A percentile compares a stretch with the other conserved stretches of the same genome.
These are phyloP conservation scores for Pipa parva DNA, from an alignment of 2,113 vertebrate species.

Conservation along the genomic window DNA sequence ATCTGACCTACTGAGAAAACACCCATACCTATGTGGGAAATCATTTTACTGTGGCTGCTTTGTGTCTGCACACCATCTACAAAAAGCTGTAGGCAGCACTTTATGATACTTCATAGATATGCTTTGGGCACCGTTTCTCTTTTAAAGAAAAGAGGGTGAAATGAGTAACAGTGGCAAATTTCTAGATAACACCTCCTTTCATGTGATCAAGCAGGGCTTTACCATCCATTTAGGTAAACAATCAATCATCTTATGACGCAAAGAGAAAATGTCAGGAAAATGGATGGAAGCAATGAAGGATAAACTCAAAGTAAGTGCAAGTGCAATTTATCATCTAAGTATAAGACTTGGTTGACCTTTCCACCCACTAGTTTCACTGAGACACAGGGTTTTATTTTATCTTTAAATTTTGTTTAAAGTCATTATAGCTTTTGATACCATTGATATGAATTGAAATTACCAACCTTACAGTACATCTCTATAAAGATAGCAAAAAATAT, in stretches of 20 bases:
- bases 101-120: background rate
- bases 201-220: slow-evolving; percentile 10
- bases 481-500: no score
- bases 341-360: slow-evolving; percentile 5
- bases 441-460: no score
- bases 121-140: background rate
- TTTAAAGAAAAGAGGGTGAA: background rate
- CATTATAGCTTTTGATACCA: no score
- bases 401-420: no score
- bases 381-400: background rate
- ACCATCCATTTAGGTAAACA: slow-evolving; percentile 9
- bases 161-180: slow-evolving; percentile 15
- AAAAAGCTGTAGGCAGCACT: no score
- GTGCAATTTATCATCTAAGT: slow-evolving; percentile 29
- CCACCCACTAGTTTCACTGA: background rate
- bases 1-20: no score
- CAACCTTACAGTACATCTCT: no score
- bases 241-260: slow-evolving; percentile 31
- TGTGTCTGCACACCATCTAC: background rate
- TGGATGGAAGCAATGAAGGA: slow-evolving; percentile 22
- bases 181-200: slow-evolving; percentile 2
- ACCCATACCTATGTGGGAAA: no score
- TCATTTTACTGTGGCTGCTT: no score
- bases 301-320: background rate
- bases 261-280: slow-evolving; percentile 17